Evolutionary conservation across 53 echinoderm and acorn worm genomes (phyloP).

Genomic region (Echinarachnius parma): DNA sequence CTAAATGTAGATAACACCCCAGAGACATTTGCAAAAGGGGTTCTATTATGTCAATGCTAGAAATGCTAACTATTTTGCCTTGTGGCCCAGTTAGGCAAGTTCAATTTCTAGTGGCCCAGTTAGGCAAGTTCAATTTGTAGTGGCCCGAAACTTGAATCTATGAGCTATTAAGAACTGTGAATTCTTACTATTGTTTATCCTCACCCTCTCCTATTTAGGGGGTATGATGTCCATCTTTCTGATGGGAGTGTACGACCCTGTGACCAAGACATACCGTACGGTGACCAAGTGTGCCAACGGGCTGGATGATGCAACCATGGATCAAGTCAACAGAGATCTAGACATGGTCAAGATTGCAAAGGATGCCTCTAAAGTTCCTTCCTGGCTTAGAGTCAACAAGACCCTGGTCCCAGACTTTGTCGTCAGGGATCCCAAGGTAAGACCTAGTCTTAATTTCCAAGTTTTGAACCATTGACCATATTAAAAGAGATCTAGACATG

Average conservation of each 20-base stretch:
- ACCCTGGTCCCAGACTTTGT: conserved; percentile 89
- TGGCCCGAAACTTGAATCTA: neutral
- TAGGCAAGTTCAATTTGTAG: no score
- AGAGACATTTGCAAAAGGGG: no score
- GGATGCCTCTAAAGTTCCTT: conserved; percentile 69
- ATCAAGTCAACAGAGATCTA: conserved; percentile 74
- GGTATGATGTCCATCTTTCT: conserved; percentile 99
- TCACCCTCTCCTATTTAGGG: conserved; percentile 43
- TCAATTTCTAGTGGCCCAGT: neutral
- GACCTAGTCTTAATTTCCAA: no score
- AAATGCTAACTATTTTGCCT: no score
- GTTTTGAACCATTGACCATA: conserved; percentile 70
- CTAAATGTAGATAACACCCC: conserved; percentile 63
- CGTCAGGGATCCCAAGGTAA: conserved; percentile 91
- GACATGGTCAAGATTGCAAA: conserved; percentile 86
- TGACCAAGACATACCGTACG: conserved; percentile 63
- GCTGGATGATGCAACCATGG: conserved; percentile 85
- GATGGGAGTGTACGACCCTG: conserved; percentile 80
- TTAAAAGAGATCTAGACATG: conserved; percentile 78
- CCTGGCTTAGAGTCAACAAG: conserved; percentile 80
- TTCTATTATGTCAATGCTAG: no score
- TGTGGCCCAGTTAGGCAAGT: neutral
- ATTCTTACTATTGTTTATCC: neutral
- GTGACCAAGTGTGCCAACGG: conserved; percentile 96
- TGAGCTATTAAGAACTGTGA: no score